Percentiles rank a stretch among this genome's conserved stretches.
Conservation (phyloP, 1,140 invertebrate species). For the Drosophila trapezifrons region DNA sequence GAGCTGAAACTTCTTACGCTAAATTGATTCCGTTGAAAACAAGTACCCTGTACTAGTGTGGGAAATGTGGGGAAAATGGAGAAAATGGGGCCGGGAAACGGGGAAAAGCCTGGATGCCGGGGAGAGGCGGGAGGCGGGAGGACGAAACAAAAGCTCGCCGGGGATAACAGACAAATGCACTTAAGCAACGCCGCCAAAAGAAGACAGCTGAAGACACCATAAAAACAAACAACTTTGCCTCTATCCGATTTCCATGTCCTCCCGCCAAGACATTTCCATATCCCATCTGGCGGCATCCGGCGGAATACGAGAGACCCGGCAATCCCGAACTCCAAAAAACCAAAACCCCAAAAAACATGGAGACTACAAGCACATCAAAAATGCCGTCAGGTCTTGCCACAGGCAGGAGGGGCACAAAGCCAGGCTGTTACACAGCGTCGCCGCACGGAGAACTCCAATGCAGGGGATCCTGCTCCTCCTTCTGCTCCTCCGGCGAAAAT, state of each 20-base stretch:
- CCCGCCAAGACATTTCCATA: constrained; percentile 14
- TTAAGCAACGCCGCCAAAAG: constrained; percentile 62
- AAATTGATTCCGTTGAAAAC: constrained; percentile 80
- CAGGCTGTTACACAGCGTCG: constrained; percentile 28
- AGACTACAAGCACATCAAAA: constrained; percentile 37
- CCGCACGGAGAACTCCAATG: neutral
- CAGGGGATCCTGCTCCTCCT: neutral
- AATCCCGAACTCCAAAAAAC: neutral
- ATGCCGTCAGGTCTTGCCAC: constrained; percentile 1
- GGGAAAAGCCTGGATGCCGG: neutral
- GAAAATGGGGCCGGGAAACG: neutral
- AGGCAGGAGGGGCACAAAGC: constrained; percentile 14
- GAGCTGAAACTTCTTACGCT: constrained; percentile 74
- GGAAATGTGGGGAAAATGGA: neutral
- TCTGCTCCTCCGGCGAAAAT: neutral
- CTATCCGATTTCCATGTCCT: constrained; percentile 46
- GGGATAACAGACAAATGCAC: constrained; percentile 77
- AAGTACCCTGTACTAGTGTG: constrained; percentile 39
- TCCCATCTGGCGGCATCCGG: constrained; percentile 16
- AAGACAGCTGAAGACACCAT: constrained; percentile 47
- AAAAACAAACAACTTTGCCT: constrained; percentile 57
- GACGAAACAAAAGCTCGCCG: constrained; percentile 55
- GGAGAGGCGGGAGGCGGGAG: constrained; percentile 10
- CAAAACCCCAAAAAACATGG: constrained; percentile 7
- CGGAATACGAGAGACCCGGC: neutral